Evolutionary conservation across 2,113 vertebrate genomes (phyloP), one percentile per base, ranked within the genome.

Genomic region (Tachycineta bicolor): DNA sequence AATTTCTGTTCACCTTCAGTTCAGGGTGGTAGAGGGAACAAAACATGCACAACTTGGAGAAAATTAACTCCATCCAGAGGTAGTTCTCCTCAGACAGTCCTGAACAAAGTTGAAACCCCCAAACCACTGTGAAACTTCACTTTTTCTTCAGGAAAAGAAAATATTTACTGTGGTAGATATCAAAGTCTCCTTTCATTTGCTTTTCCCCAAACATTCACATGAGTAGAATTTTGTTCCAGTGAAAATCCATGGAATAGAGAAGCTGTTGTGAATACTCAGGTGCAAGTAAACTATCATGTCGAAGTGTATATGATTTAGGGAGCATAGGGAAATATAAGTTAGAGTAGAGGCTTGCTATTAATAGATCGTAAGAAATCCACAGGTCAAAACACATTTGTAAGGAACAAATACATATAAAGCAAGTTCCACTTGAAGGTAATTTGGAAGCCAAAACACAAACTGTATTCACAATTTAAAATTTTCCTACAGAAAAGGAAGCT

Each of bases 111-210:
- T 59, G 22, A 91, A 90, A 60, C 3, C 8, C 19, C 11, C 9
- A 76, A 93, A 86, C 24, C 28, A 81, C 68, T 64, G 50, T 25
- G 31, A 73, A 74, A 74, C 80, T 85, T 69, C 62, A 62, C 11
- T 58, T 93, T 91, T 81, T 60, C 50, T 91, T 55, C 14, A 34
- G 26, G 53, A 87, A 84, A 92, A 81, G 8, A 67, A 78, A 78
- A 43, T 39, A 79, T 76, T 76, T 85, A 68, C 74, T 69, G n/a
- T 77, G n/a, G 39, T 64, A 8, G 24, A 79, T 80, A 33, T 86
- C 82, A 88, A 83, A 86, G 60, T 63, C 28, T 49, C 60, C 67
- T 86, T 94, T 95, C 71, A 93, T 86, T 90, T 83, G 47, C 52
- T 94, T 70, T 88, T n/a, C 17, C 44, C 49, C 55, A 55, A 87